Percentiles rank a stretch among this genome's conserved stretches.
Evolutionary conservation across 2,888 invertebrate genomes (phyloP).

Genomic region (Mythimna vitellina): DNA sequence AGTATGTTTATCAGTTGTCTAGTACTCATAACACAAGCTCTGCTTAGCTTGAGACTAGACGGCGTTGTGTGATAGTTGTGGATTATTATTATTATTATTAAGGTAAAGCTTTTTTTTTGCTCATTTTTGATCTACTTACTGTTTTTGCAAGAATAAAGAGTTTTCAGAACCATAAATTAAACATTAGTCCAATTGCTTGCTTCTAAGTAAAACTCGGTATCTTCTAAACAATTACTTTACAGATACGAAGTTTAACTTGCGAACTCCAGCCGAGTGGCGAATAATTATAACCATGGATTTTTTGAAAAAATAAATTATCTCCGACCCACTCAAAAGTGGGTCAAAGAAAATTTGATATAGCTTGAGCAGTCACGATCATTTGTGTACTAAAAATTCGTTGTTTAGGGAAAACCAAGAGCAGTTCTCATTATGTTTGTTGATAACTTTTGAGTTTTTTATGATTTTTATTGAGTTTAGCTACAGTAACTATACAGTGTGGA

Average conservation of each 20-base stretch:
- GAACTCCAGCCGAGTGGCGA: slow-evolving; percentile 42
- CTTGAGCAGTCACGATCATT: slow-evolving; percentile 27
- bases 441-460: neutral
- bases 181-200: slow-evolving; percentile 25
- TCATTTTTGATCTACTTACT: neutral
- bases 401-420: neutral
- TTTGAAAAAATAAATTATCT: slow-evolving; percentile 53
- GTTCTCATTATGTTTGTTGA: neutral
- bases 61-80: too few relatives aligned
- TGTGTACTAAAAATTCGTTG: slow-evolving; percentile 23
- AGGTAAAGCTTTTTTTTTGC: too few relatives aligned
- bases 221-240: slow-evolving; percentile 51
- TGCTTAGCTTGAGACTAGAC: too few relatives aligned
- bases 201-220: slow-evolving; percentile 42
- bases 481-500: too few relatives aligned
- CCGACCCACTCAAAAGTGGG: slow-evolving; percentile 50
- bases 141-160: neutral
- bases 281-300: slow-evolving; percentile 57
- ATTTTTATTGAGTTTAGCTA: too few relatives aligned
- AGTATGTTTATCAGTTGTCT: too few relatives aligned
- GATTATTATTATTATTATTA: too few relatives aligned
- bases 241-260: slow-evolving; percentile 56
- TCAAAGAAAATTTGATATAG: slow-evolving; percentile 49
- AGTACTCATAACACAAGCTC: too few relatives aligned
- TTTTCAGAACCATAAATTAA: slow-evolving; percentile 14